Percentiles rank a stretch among this genome's conserved stretches.
These are phyloP conservation scores for Synanthedon myopaeformis DNA, from an alignment of 2,888 invertebrate species.

Conservation along the genomic window DNA sequence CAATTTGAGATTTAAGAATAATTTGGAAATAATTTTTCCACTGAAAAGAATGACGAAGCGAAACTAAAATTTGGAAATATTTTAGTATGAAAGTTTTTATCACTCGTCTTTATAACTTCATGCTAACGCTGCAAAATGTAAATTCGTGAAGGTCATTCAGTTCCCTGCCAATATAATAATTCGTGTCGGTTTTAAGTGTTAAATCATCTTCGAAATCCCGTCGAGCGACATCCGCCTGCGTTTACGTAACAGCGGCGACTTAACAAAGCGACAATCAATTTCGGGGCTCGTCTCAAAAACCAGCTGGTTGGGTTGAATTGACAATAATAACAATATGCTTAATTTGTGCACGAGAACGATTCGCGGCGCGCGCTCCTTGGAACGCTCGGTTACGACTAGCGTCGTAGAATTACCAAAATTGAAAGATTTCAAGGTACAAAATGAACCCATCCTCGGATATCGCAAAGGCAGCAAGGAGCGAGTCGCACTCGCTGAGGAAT, in stretches of 20 bases:
- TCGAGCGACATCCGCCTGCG: background rate
- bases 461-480: conserved; percentile 86
- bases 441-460: conserved; percentile 88
- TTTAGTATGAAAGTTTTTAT: too few relatives aligned
- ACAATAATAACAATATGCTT: conserved; percentile 22
- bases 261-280: conserved; percentile 1
- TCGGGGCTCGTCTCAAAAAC: conserved; percentile 6
- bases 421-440: conserved; percentile 76
- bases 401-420: conserved; percentile 75
- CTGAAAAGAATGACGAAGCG: too few relatives aligned
- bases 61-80: too few relatives aligned
- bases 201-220: too few relatives aligned
- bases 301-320: background rate
- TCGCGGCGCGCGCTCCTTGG: conserved; percentile 55
- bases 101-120: background rate
- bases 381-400: conserved; percentile 66
- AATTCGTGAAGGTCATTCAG: conserved; percentile 41
- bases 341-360: conserved; percentile 41
- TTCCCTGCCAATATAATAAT: conserved; percentile 13
- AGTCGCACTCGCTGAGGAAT: conserved; percentile 74
- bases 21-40: too few relatives aligned
- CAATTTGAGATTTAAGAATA: too few relatives aligned
- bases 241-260: conserved; percentile 25
- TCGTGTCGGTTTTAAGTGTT: background rate
- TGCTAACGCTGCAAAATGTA: conserved; percentile 57